phyloP scores from a whole-genome alignment of 2,113 vertebrate genomes.

The Burhinus oedicnemus region DNA sequence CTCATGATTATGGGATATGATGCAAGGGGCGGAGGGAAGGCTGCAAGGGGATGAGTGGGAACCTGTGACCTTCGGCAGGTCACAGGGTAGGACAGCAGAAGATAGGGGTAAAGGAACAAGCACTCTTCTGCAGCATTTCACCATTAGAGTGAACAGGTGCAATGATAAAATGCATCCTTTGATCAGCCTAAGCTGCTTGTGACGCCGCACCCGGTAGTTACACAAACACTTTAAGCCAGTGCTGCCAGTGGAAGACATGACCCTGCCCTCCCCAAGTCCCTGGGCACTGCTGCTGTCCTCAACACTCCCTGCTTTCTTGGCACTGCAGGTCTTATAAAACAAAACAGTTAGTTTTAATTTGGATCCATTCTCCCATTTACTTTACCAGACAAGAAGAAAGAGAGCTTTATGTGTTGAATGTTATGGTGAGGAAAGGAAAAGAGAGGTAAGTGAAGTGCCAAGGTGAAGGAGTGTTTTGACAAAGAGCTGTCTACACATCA shows the following conservation, averaged over 20 bases:
- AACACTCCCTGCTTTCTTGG: background rate
- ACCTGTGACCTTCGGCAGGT: background rate
- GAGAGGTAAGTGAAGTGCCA: background rate
- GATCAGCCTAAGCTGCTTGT: background rate
- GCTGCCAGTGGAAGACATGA: background rate
- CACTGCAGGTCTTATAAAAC: background rate
- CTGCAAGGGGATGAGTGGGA: background rate
- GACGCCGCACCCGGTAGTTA: background rate
- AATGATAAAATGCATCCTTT: background rate
- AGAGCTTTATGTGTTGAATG: background rate
- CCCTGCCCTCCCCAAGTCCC: background rate
- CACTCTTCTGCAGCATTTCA: background rate
- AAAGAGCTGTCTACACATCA: background rate
- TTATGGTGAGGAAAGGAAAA: background rate
- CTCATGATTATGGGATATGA: background rate
- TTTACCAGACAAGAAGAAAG: background rate
- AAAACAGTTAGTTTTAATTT: background rate
- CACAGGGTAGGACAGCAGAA: background rate
- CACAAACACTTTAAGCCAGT: background rate
- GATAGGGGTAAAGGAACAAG: background rate
- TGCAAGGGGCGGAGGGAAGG: background rate
- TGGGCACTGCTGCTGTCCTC: background rate
- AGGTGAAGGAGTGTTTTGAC: background rate
- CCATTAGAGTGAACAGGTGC: fast-evolving
- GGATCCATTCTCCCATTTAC: background rate